Evolutionary conservation across 2,113 vertebrate genomes (phyloP), one percentile per base, ranked within the genome.

Genomic region (Pimephales promelas): DNA sequence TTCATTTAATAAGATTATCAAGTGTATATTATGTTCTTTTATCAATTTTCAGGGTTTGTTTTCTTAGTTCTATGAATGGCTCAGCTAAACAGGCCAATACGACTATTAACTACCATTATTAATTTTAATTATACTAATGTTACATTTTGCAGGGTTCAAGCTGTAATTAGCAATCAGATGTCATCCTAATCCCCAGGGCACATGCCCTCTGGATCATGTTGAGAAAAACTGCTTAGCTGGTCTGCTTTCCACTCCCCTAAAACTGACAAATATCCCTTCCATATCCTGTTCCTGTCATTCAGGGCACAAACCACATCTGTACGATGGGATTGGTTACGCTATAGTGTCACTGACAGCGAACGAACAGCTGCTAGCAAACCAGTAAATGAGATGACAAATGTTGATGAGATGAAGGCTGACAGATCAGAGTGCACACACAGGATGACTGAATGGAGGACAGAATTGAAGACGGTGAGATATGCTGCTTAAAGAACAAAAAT

Each of bases 231-330:
- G 68, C 40, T 71, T 45, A 71, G 68, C 68, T 45, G 22, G 68
- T 36, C 31, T 57, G 73, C 22, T 57, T 10, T 56, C 31, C 73
- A 36, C 52, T 76, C 52, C 5, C 49, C 22, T 20, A 56, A 57
- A 77, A 57, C 74, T 57, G 31, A 77, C 74, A 77, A 40, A 77
- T 77, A 34, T 34, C 49, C 52, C 52, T 34, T 57, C 52, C 11
- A 57, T 36, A 76, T 76, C 74, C 52, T 56, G 22, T 8, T 57
- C 20, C 74, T 40, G 52, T 77, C 74, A 57, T 57, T 77, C 74
- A 24, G 11, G 31, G 20, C 74, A 56, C 28, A 56, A 36, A 36
- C 18, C 47, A 22, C 49, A 76, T 72, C 70, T 76, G 73, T 54
- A 34, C 14, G 20, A n/a, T 8, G 73, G 74, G 74, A 76, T 76